Conservation (phyloP, 30 jellyfish, hydroid and myxozoan genomes). For the Chrysaora quinquecirrha region DNA sequence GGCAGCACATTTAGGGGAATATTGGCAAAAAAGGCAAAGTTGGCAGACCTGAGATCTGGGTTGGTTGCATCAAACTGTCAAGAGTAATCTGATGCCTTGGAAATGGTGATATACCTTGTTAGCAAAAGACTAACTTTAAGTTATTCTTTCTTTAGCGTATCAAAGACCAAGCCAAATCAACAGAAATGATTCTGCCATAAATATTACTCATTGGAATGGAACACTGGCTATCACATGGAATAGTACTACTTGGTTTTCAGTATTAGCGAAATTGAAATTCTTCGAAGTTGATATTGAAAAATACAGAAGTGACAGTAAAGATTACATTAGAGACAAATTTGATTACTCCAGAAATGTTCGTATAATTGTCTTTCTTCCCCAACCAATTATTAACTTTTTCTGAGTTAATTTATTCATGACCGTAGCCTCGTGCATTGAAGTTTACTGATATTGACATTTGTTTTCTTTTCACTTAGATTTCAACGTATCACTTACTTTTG, state of each 20-base stretch:
- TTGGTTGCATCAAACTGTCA: too few relatives aligned
- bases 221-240: neutral
- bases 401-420: too few relatives aligned
- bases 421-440: too few relatives aligned
- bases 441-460: too few relatives aligned
- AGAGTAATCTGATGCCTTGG: too few relatives aligned
- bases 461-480: neutral
- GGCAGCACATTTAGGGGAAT: too few relatives aligned
- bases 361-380: too few relatives aligned
- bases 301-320: neutral
- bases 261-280: neutral
- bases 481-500: neutral
- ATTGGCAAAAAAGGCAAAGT: too few relatives aligned
- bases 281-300: constrained; percentile 8
- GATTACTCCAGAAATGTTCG: neutral
- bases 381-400: too few relatives aligned
- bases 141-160: neutral
- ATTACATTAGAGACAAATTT: neutral
- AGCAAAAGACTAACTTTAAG: too few relatives aligned
- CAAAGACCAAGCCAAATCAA: neutral
- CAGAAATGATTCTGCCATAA: neutral
- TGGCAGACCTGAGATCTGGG: too few relatives aligned
- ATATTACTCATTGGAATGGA: neutral
- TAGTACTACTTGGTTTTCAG: neutral
- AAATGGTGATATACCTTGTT: too few relatives aligned